Evolutionary conservation across 1,140 invertebrate species (phyloP), one percentile per base, ranked within the genome.

Genomic region (Formica exsecta): DNA sequence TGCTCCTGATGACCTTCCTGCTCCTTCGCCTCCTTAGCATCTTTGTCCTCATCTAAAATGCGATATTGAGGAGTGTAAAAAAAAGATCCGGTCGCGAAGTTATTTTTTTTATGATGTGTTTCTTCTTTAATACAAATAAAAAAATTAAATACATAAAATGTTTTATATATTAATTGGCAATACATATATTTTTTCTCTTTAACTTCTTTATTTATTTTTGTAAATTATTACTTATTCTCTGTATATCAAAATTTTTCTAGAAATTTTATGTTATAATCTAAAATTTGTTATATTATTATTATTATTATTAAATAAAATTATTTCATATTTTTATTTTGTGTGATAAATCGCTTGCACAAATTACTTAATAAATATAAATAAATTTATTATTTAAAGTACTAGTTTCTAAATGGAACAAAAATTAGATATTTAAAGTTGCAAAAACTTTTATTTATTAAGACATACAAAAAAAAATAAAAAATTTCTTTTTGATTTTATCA

Each of bases 1-100:
- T 70, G 44, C 19, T 65, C 57, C 32, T 85, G 66, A 62, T 38
- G 64, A 51, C 41, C 57, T 51, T 83, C 74, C 7, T 75, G 79
- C 38, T 77, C 65, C 57, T 85, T 68, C 19, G 74, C 41, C 36
- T 85, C 68, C 74, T 87, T 87, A 25, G 68, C 66, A 25, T 89
- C 74, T 9, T 79, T 83, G 70, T 84, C 71, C 81, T 87, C 86
- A 25, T 85, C 86, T 87, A 87, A 76, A 87, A 87, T 85, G 29
- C 54, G 81, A 87, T 76, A 87, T 87, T 70, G 25, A 84, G 44
- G 48, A 62, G 13, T 87, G 36, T 87, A 87, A 87, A 84, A 66
- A 41, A 16, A 54, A 8, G 44, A 68, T 32, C 22, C 7, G 54
- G 29, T 79, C 0, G 38, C 25, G 1, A 19, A 59, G 25, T 29